These are phyloP conservation scores for Dolichomitus sp. DNA, from an alignment of 2,888 invertebrate species.

Conservation along the genomic window DNA sequence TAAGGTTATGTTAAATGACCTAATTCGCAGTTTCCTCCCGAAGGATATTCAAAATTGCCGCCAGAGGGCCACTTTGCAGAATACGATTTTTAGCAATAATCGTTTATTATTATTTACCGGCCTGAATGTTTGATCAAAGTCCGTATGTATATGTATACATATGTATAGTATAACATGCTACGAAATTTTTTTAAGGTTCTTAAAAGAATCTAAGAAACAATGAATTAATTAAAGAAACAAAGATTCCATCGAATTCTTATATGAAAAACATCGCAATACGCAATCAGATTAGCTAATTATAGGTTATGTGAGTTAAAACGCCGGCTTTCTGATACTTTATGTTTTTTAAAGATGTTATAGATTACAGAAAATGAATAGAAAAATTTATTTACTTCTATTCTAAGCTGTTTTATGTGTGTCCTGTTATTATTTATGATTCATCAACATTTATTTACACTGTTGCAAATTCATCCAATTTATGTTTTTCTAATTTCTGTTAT, in stretches of 20 bases:
- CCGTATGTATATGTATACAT: no score
- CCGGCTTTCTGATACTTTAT: background rate
- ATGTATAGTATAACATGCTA: background rate
- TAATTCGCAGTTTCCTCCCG: background rate
- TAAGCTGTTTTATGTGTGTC: no score
- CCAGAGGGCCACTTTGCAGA: background rate
- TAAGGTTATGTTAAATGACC: background rate
- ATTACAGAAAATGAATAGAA: background rate
- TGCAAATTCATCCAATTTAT: no score
- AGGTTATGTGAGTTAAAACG: conserved; percentile 8
- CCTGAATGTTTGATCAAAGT: background rate
- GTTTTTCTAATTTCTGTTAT: no score
- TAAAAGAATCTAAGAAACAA: background rate
- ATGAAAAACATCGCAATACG: background rate
- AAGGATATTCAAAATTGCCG: background rate
- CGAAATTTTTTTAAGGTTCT: background rate
- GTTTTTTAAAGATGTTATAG: background rate
- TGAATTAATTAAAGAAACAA: background rate
- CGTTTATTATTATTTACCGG: conserved; percentile 1
- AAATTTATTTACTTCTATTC: no score
- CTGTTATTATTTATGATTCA: no score
- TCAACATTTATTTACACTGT: no score
- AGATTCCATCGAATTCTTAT: background rate
- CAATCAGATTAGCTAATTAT: background rate
- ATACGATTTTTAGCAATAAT: background rate